phyloP scores from a whole-genome alignment of 2,797 vertebrate species.

The Manis crassicaudata region DNA sequence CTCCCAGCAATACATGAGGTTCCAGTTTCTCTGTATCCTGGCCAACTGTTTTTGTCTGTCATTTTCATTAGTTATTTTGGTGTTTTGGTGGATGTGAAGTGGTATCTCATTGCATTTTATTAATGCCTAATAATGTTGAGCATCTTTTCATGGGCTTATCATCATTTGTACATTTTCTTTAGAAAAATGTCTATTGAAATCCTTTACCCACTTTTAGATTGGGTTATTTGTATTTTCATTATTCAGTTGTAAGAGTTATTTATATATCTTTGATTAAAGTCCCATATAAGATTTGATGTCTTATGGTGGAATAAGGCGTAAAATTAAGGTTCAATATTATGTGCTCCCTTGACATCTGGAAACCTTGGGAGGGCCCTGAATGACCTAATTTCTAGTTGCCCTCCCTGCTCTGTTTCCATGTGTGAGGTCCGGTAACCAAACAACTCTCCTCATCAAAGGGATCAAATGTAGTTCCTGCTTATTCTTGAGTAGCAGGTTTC shows the following conservation, averaged over 20 bases:
- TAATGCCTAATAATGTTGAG: background rate
- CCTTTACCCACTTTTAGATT: background rate
- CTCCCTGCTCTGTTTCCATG: background rate
- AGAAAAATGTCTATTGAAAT: background rate
- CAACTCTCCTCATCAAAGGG: background rate
- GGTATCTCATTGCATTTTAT: background rate
- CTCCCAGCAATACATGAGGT: background rate
- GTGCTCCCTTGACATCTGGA: background rate
- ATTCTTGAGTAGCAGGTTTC: background rate
- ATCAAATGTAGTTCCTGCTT: background rate
- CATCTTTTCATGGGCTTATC: background rate
- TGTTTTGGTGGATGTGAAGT: background rate
- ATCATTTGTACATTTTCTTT: background rate
- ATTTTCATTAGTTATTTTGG: background rate
- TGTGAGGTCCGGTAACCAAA: background rate
- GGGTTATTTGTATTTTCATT: slow-evolving; percentile 28
- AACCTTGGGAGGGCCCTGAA: background rate
- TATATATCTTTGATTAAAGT: background rate
- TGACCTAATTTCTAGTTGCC: background rate
- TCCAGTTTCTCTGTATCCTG: background rate
- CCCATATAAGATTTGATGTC: background rate
- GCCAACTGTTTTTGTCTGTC: background rate
- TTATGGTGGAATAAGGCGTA: background rate
- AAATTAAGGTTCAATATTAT: background rate
- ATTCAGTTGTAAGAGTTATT: background rate